Evolutionary conservation across 1,140 invertebrate genomes (phyloP).

Genomic region (Drosophila parabipectinata): DNA sequence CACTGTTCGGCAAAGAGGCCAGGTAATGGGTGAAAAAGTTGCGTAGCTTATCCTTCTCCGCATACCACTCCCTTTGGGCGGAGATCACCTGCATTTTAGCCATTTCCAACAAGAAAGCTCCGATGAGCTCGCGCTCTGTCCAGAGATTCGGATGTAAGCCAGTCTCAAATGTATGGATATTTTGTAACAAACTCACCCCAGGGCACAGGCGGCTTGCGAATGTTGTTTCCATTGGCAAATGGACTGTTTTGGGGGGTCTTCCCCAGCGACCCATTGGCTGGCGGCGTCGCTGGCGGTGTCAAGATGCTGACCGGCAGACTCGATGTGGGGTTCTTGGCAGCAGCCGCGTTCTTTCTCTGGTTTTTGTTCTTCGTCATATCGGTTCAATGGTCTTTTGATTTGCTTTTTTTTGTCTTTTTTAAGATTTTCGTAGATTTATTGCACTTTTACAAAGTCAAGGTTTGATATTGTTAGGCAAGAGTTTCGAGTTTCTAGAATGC

Average conservation of each 20-base stretch:
- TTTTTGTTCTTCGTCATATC: slow-evolving; percentile 69
- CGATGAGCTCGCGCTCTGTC: slow-evolving; percentile 68
- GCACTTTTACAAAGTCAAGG: background rate
- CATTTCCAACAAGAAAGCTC: slow-evolving; percentile 65
- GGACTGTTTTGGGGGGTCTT: background rate
- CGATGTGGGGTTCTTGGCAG: slow-evolving; percentile 23
- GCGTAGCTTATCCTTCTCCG: slow-evolving; percentile 52
- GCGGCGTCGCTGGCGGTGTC: slow-evolving; percentile 51
- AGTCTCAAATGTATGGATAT: background rate
- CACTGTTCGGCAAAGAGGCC: slow-evolving; percentile 3
- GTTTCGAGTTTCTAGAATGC: slow-evolving; percentile 23
- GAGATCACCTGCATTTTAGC: slow-evolving; percentile 47
- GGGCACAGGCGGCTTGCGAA: slow-evolving; percentile 26
- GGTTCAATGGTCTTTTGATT: background rate
- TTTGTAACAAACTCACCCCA: slow-evolving; percentile 51
- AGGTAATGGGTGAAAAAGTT: slow-evolving; percentile 39
- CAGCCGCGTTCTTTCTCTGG: slow-evolving; percentile 46
- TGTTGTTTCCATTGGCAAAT: slow-evolving; percentile 23
- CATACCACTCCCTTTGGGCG: slow-evolving; percentile 54
- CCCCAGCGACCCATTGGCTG: slow-evolving; percentile 15
- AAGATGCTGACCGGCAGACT: slow-evolving; percentile 13
- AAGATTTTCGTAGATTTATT: background rate
- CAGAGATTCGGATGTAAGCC: background rate
- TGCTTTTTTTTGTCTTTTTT: slow-evolving; percentile 5
- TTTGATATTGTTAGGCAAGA: background rate